Percentiles rank a stretch among this genome's conserved stretches.
These are phyloP conservation scores for Odontocerum albicorne DNA, from an alignment of 2,888 invertebrate species.

Conservation along the genomic window DNA sequence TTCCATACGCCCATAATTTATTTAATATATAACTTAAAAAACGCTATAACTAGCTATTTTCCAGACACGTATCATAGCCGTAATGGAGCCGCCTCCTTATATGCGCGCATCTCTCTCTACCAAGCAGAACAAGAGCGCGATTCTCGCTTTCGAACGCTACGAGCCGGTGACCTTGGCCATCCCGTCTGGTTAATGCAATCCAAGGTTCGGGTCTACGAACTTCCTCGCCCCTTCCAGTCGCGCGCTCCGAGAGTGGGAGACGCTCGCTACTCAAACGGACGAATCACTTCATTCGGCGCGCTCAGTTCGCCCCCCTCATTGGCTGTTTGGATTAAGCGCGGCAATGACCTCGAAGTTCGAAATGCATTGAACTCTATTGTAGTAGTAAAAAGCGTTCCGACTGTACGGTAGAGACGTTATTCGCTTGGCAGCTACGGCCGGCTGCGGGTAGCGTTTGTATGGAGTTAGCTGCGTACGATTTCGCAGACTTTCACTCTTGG, in stretches of 20 bases:
- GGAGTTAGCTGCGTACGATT: slow-evolving; percentile 55
- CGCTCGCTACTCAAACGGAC: slow-evolving; percentile 47
- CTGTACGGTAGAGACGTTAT: slow-evolving; percentile 39
- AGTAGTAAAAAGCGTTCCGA: slow-evolving; percentile 40
- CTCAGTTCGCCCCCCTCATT: slow-evolving; percentile 57
- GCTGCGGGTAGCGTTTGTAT: slow-evolving; percentile 55
- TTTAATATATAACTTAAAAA: too few relatives aligned
- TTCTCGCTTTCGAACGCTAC: slow-evolving; percentile 47
- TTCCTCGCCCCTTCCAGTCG: slow-evolving; percentile 54
- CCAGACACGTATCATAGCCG: too few relatives aligned
- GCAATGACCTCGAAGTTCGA: slow-evolving; percentile 84
- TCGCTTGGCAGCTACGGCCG: slow-evolving; percentile 34
- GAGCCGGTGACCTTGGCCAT: slow-evolving; percentile 70
- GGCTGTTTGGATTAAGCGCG: slow-evolving; percentile 58
- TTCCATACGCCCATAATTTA: background rate
- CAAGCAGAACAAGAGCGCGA: slow-evolving; percentile 28
- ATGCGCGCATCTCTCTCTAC: slow-evolving; percentile 21
- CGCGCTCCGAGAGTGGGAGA: slow-evolving; percentile 47
- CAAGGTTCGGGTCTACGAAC: slow-evolving; percentile 86
- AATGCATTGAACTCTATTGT: slow-evolving; percentile 55
- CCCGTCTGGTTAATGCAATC: slow-evolving; percentile 75
- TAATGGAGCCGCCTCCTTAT: too few relatives aligned
- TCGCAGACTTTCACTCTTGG: slow-evolving; percentile 62
- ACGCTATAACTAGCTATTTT: too few relatives aligned
- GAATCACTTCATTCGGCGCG: slow-evolving; percentile 53